Conservation (phyloP, 2,113 vertebrate species). For the Dasypus novemcinctus region DNA sequence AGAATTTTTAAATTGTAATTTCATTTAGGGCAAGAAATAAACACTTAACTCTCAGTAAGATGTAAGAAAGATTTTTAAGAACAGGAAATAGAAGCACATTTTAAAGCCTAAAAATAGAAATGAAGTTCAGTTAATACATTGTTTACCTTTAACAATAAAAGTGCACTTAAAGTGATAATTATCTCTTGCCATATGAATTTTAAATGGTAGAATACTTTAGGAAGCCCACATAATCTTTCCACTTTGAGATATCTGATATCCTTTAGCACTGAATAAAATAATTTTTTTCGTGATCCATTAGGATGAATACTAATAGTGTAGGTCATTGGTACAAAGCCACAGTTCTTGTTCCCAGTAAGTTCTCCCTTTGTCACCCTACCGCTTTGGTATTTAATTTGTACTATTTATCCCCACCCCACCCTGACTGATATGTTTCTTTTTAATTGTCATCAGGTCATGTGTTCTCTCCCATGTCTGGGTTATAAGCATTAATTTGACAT, state of each 20-base stretch:
- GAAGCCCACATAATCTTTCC: not conserved
- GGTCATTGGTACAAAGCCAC: not conserved
- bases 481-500: not conserved
- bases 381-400: not conserved
- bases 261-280: not conserved
- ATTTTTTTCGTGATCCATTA: not conserved
- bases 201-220: not conserved
- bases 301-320: conserved; percentile 16
- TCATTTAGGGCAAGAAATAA: not conserved
- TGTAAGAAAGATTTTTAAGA: conserved; percentile 2
- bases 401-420: not conserved
- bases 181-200: not conserved
- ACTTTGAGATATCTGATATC: not conserved
- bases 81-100: not conserved
- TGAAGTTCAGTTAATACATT: not conserved
- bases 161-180: not conserved
- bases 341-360: not conserved
- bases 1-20: conserved; percentile 2
- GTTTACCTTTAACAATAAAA: not conserved
- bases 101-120: not conserved
- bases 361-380: not conserved
- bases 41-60: not conserved
- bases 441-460: not conserved
- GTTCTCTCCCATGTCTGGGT: not conserved
- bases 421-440: not conserved